These are phyloP conservation scores for Nannobrachium achirus DNA, from an alignment of 2,113 vertebrate species.

Conservation along the genomic window DNA sequence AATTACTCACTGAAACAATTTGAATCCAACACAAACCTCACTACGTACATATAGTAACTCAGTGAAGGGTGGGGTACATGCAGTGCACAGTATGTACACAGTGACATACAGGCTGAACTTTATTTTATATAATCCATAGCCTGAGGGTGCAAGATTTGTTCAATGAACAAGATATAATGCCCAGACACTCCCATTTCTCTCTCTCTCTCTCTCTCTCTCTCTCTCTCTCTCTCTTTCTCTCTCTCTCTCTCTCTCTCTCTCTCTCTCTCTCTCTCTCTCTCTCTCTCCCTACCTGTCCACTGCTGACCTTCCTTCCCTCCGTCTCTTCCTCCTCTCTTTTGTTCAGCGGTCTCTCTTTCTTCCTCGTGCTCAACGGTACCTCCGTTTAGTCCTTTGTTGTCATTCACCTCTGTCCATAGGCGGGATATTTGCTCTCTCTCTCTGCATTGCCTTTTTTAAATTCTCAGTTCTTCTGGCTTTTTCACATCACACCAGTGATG, in stretches of 20 bases:
- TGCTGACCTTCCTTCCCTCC: too few relatives aligned
- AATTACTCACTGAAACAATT: not conserved
- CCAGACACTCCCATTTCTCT: slow-evolving; percentile 20
- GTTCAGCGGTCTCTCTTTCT: too few relatives aligned
- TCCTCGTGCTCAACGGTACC: too few relatives aligned
- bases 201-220: not conserved
- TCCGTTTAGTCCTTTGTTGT: too few relatives aligned
- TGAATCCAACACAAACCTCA: too few relatives aligned
- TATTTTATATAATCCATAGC: not conserved
- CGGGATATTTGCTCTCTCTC: too few relatives aligned
- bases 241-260: not conserved
- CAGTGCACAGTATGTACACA: not conserved
- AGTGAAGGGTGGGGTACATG: not conserved
- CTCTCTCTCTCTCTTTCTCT: not conserved
- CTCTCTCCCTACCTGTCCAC: not conserved
- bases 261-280: not conserved
- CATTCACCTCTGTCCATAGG: too few relatives aligned
- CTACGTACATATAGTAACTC: not conserved
- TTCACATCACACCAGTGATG: too few relatives aligned
- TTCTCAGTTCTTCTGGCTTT: too few relatives aligned
- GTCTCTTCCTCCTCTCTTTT: too few relatives aligned
- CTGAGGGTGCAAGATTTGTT: slow-evolving; percentile 11
- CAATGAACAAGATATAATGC: not conserved
- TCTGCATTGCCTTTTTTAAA: too few relatives aligned
- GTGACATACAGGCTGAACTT: not conserved